A percentile compares a stretch with the other conserved stretches of the same genome.
These are phyloP conservation scores for Panopea generosa DNA, from an alignment of 2,888 invertebrate genomes.

Conservation along the genomic window DNA sequence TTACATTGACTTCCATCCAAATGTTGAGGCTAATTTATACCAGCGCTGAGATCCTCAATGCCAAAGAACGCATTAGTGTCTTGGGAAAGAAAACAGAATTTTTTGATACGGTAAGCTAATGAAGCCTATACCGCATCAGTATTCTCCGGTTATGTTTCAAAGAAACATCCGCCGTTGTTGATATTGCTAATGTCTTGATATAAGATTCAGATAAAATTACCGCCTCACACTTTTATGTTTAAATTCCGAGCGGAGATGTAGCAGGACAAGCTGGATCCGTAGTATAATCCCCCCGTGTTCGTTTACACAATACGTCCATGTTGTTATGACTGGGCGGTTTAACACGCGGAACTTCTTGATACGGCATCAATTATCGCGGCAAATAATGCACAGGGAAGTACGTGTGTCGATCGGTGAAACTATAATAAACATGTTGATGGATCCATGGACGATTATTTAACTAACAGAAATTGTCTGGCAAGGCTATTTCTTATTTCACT, in stretches of 20 bases:
- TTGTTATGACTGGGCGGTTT: conserved; percentile 33
- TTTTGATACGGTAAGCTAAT: conserved; percentile 30
- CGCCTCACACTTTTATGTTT: conserved; percentile 26
- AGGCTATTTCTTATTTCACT: too few species aligned
- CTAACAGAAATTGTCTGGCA: too few species aligned
- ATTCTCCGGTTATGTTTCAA: conserved; percentile 46
- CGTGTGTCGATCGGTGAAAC: not conserved
- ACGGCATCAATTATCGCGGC: not conserved
- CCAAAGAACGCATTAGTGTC: conserved; percentile 46
- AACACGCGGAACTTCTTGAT: conserved; percentile 2
- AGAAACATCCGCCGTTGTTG: conserved; percentile 41
- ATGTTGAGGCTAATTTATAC: conserved; percentile 3
- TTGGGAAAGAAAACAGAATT: conserved; percentile 41
- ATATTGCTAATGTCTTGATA: conserved; percentile 40
- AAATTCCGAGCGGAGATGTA: not conserved
- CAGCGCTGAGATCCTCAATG: conserved; percentile 1
- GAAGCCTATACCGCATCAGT: conserved; percentile 35
- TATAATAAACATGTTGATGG: too few species aligned
- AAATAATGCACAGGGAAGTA: conserved; percentile 8
- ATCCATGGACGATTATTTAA: too few species aligned
- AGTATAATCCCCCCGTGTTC: conserved; percentile 16
- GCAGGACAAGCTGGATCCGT: conserved; percentile 1
- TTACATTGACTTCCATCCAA: not conserved
- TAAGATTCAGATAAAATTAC: conserved; percentile 26
- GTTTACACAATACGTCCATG: conserved; percentile 21